phyloP scores from a whole-genome alignment of 2,797 vertebrate species.

The Balearica regulorum region DNA sequence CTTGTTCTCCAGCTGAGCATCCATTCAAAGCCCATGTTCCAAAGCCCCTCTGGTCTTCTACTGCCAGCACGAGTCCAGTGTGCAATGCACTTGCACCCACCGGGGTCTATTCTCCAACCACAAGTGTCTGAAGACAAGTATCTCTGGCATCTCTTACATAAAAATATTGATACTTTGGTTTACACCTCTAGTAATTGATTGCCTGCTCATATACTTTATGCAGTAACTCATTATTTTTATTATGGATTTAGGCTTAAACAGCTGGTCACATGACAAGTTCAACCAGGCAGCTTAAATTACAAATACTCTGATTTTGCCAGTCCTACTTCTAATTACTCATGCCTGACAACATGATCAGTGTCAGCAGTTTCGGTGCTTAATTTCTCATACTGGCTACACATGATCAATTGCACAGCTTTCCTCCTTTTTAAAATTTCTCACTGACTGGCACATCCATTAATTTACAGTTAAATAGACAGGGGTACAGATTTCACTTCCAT shows the following conservation, averaged over 20 bases:
- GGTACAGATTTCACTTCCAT: background rate
- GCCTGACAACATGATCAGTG: background rate
- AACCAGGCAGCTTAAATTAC: background rate
- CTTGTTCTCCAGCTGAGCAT: background rate
- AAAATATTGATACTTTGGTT: background rate
- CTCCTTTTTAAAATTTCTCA: background rate
- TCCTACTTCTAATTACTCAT: background rate
- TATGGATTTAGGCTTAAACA: background rate
- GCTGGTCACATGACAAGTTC: background rate
- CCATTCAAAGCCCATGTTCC: background rate
- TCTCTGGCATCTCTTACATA: background rate
- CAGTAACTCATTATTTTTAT: background rate
- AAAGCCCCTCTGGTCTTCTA: background rate
- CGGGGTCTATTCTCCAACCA: background rate
- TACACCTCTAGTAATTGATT: background rate
- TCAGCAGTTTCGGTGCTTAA: background rate
- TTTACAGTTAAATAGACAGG: background rate
- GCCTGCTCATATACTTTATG: background rate
- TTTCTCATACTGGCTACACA: background rate
- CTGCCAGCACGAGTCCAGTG: background rate
- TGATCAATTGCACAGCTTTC: background rate
- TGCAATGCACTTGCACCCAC: background rate
- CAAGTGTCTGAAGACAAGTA: background rate
- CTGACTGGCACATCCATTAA: conserved; percentile 1
- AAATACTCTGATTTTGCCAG: background rate